A percentile compares a stretch with the other conserved stretches of the same genome.
These are phyloP conservation scores for Gnathonemus echidnorhynchus DNA, from an alignment of 2,113 vertebrate species.

Conservation along the genomic window DNA sequence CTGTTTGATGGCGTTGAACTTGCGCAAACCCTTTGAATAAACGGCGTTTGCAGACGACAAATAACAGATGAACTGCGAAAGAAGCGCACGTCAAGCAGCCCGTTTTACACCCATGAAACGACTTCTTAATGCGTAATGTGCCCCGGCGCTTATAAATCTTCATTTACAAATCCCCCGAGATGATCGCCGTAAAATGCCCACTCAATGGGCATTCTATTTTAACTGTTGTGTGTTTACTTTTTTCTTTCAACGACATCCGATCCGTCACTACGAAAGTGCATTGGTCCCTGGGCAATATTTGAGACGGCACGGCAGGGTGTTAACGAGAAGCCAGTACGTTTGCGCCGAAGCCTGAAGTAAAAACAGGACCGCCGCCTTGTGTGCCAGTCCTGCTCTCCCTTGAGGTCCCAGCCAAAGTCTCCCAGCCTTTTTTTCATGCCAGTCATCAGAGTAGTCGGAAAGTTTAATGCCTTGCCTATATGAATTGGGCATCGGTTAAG, in stretches of 20 bases:
- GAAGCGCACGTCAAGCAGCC: slow-evolving; percentile 16
- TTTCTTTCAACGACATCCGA: slow-evolving; percentile 7
- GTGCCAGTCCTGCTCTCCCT: background rate
- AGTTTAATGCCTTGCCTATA: background rate
- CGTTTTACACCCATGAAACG: slow-evolving; percentile 17
- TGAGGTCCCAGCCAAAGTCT: background rate
- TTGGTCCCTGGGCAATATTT: slow-evolving; percentile 21
- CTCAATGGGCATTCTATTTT: slow-evolving; percentile 21
- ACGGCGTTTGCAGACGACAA: slow-evolving; percentile 10
- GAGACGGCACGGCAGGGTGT: slow-evolving; percentile 17
- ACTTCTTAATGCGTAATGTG: slow-evolving; percentile 12
- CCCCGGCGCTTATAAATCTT: slow-evolving; percentile 20
- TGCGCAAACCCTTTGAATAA: slow-evolving; percentile 18
- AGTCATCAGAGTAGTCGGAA: background rate
- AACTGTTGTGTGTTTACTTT: slow-evolving; percentile 19
- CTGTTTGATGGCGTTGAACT: slow-evolving; percentile 8
- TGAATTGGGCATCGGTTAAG: background rate
- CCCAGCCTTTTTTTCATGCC: background rate
- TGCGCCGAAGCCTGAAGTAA: background rate
- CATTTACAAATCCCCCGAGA: slow-evolving; percentile 12
- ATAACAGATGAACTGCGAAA: slow-evolving; percentile 22
- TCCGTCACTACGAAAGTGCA: slow-evolving; percentile 18
- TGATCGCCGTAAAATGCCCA: slow-evolving; percentile 16
- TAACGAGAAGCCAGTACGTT: slow-evolving; percentile 16
- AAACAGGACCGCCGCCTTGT: background rate